A percentile compares a stretch with the other conserved stretches of the same genome.
phyloP scores from a whole-genome alignment of 2,888 invertebrate genomes.

The Pyrrhosoma nymphula region DNA sequence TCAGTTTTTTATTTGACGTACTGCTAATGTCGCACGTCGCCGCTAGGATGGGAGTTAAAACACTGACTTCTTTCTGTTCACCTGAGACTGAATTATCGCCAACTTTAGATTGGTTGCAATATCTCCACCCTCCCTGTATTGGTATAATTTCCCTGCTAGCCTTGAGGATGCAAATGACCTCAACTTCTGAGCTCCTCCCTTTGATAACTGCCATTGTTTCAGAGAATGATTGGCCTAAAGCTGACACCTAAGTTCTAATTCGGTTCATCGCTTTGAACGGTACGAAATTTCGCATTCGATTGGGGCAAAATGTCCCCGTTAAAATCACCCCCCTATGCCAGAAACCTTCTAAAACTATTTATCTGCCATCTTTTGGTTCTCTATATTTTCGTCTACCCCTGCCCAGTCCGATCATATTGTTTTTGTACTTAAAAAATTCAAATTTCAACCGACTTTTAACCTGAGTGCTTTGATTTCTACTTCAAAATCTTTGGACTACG shows the following conservation, averaged over 20 bases:
- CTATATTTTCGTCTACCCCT: no score
- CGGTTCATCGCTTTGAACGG: background rate
- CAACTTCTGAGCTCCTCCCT: background rate
- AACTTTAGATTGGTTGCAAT: background rate
- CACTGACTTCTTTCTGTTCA: background rate
- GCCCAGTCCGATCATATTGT: no score
- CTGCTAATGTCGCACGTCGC: background rate
- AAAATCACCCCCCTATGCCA: no score
- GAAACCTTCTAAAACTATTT: no score
- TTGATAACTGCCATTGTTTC: background rate
- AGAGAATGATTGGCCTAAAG: background rate
- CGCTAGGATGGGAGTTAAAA: background rate
- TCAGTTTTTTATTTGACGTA: background rate
- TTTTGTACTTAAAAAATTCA: no score
- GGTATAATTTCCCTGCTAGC: background rate
- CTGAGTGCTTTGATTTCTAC: no score
- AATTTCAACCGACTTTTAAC: no score
- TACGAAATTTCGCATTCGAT: background rate
- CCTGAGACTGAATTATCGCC: background rate
- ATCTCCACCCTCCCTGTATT: background rate
- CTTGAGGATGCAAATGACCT: slow-evolving; percentile 11
- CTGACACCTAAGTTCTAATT: background rate
- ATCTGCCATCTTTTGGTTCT: no score
- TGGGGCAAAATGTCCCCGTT: no score
- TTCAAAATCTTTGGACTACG: no score